Percentiles rank a stretch among this genome's conserved stretches.
These are phyloP conservation scores for Drosophila imparisetae DNA, from an alignment of 2,888 invertebrate species.

Conservation along the genomic window DNA sequence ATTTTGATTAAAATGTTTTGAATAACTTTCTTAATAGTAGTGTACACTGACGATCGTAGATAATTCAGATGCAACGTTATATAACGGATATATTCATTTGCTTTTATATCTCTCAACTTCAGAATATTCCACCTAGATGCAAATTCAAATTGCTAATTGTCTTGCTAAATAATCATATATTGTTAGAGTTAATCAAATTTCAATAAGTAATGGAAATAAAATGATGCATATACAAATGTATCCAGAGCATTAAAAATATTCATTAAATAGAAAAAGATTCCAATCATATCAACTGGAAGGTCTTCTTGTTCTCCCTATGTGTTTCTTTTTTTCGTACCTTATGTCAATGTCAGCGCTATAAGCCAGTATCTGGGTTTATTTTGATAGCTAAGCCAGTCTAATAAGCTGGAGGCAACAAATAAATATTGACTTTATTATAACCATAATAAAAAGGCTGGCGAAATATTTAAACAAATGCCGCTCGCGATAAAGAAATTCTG, in stretches of 20 bases:
- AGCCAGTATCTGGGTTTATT: constrained; percentile 1
- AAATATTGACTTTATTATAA: constrained; percentile 54
- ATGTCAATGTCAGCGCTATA: constrained; percentile 22
- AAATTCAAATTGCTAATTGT: constrained; percentile 9
- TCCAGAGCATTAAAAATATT: not conserved
- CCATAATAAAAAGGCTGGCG: constrained; percentile 36
- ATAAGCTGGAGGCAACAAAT: constrained; percentile 11
- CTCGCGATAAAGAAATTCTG: constrained; percentile 24
- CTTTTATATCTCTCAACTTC: not conserved
- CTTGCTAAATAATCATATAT: not conserved
- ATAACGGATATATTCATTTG: not conserved
- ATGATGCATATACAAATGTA: not conserved
- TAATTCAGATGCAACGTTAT: not conserved
- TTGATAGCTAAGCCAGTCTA: not conserved
- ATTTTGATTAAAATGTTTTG: not conserved
- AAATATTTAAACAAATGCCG: constrained; percentile 61
- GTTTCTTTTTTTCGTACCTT: constrained; percentile 2
- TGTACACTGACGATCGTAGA: not conserved
- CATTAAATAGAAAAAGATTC: not conserved
- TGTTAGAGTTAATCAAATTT: not conserved
- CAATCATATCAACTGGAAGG: not conserved
- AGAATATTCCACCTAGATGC: constrained; percentile 12
- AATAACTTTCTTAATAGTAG: not conserved
- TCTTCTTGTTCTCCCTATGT: too few relatives aligned
- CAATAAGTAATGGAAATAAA: not conserved